These are phyloP conservation scores for Trisateles emortualis DNA, from an alignment of 2,888 invertebrate species.

Conservation along the genomic window DNA sequence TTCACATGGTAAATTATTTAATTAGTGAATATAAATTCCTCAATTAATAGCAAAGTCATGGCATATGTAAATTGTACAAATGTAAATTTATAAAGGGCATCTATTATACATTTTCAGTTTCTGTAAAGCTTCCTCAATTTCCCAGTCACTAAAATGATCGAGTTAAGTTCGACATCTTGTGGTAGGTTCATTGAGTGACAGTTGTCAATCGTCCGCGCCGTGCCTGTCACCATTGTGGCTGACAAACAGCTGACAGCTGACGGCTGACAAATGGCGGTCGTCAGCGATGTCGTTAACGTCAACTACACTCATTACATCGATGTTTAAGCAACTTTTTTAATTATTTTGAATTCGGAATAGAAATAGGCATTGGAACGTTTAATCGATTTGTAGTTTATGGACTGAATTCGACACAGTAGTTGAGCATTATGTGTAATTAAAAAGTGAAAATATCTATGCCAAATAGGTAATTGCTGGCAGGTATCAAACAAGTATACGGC, in stretches of 20 bases:
- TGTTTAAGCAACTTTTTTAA: constrained; percentile 72
- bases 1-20: too few species aligned
- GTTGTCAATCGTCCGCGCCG: constrained; percentile 73
- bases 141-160: constrained; percentile 16
- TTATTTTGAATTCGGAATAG: constrained; percentile 48
- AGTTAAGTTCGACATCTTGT: constrained; percentile 37
- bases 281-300: constrained; percentile 68
- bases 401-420: too few species aligned
- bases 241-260: constrained; percentile 75
- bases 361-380: not conserved
- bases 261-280: constrained; percentile 71
- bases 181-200: constrained; percentile 57
- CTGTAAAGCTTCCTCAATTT: too few species aligned
- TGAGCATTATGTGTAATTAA: too few species aligned
- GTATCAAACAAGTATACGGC: too few species aligned
- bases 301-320: constrained; percentile 68
- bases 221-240: constrained; percentile 77
- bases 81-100: too few species aligned
- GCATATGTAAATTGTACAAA: too few species aligned
- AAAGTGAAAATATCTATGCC: too few species aligned
- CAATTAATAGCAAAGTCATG: too few species aligned
- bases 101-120: too few species aligned
- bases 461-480: too few species aligned
- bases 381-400: not conserved
- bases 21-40: too few species aligned